These are phyloP conservation scores for Tetragnatha montana DNA, from an alignment of 2,888 invertebrate genomes.

Conservation along the genomic window DNA sequence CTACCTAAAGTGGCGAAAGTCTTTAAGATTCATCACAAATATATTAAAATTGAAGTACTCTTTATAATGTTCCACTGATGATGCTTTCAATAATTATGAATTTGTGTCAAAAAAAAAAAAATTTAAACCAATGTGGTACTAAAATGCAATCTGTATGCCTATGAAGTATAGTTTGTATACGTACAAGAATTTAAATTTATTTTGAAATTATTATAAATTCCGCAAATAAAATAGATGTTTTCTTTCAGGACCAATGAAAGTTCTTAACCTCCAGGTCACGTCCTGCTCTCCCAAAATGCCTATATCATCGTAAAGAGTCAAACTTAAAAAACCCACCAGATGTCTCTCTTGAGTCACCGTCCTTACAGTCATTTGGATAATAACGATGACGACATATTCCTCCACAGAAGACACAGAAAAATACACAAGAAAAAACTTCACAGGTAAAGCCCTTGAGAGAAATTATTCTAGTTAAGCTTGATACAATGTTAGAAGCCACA, in stretches of 20 bases:
- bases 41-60: too few species aligned
- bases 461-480: not conserved
- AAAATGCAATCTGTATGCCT: too few species aligned
- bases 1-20: too few species aligned
- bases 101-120: too few species aligned
- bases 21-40: too few species aligned
- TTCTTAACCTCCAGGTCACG: not conserved
- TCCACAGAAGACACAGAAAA: conserved; percentile 64
- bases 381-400: conserved; percentile 64
- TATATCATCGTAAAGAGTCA: conserved; percentile 2
- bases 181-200: too few species aligned
- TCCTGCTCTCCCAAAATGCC: not conserved
- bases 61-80: too few species aligned
- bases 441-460: conserved; percentile 26
- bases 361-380: conserved; percentile 70
- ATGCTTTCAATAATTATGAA: too few species aligned
- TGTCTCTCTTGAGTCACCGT: conserved; percentile 70
- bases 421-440: conserved; percentile 63
- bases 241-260: not conserved
- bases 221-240: too few species aligned
- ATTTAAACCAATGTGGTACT: too few species aligned
- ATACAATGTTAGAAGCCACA: not conserved
- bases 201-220: too few species aligned
- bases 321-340: conserved; percentile 1
- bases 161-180: too few species aligned